These are phyloP conservation scores for Drosophila borealis DNA, from an alignment of 2,888 invertebrate species.

Conservation along the genomic window DNA sequence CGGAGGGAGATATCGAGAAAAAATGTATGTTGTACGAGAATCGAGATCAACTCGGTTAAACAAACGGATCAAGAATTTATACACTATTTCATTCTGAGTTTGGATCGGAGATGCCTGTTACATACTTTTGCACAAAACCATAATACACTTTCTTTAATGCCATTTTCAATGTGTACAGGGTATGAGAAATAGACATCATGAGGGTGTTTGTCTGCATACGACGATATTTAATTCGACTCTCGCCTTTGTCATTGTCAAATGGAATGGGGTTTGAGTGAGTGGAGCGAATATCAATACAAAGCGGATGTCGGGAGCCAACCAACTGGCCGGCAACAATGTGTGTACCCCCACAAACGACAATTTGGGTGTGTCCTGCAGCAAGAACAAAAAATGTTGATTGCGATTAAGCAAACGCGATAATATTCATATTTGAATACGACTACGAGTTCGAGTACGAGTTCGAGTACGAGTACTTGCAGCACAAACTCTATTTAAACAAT, in stretches of 20 bases:
- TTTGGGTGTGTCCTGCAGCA: constrained; percentile 57
- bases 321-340: constrained; percentile 1
- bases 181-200: constrained; percentile 47
- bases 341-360: constrained; percentile 22
- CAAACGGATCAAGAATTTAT: too few species aligned
- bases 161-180: too few species aligned
- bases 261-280: constrained; percentile 36
- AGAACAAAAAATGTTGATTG: constrained; percentile 66
- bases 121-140: too few species aligned
- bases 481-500: constrained; percentile 81
- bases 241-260: constrained; percentile 62
- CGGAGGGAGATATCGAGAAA: too few species aligned
- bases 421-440: constrained; percentile 78
- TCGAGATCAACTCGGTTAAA: too few species aligned
- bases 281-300: constrained; percentile 47
- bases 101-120: too few species aligned
- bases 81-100: too few species aligned
- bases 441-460: constrained; percentile 2
- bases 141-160: too few species aligned
- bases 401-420: constrained; percentile 79
- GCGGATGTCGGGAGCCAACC: constrained; percentile 50
- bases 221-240: constrained; percentile 59
- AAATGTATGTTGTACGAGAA: too few species aligned
- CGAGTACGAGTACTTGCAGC: constrained; percentile 11
- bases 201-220: constrained; percentile 71